Evolutionary conservation across 1,140 invertebrate genomes (phyloP), one percentile per base, ranked within the genome.

Genomic region (Himalopsyche phryganea): DNA sequence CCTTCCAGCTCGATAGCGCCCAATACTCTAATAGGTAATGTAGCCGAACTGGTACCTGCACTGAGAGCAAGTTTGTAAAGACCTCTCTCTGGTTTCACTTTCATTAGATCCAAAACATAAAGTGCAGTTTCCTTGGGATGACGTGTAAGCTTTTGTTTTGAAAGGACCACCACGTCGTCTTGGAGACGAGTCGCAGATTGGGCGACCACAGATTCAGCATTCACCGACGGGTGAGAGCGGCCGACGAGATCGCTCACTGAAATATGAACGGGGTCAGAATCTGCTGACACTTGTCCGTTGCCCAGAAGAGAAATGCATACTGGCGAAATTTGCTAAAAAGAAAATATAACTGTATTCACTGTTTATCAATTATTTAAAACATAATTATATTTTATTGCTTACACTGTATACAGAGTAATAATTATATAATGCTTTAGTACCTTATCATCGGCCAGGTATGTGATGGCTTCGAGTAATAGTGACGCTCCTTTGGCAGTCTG

Each of bases 221-320:
- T 73, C 1, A 84, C 78, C 11, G 68, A 68, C 20, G 74, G 66
- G 6, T 96, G 67, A 4, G 87, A 76, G 50, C 84, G 82, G 1
- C 94, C 94, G n/a, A 96, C 73, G 33, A 97, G 77, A 78, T 97
- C 89, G 3, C 88, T 89, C 23, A 96, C 85, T 42, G 85, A 83
- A 15, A 97, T 80, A 61, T 81, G 83, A 13, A 97, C 75, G 0
- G 81, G 76, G 2, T 90, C 89, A 17, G 87, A 82, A 32, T 87
- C 80, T 2, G 80, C 71, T 13, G 87, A 86, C 9, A 96, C 80
- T 53, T 87, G 84, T 23, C 85, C 83, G 67, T 85, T 86, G 41
- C 85, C 85, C 47, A 86, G 85, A 15, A 94, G 77, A 2, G 86
- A 83, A 20, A 97, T 85, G 66, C 88, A 89, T 38, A 93, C 82